These are phyloP conservation scores for Tragelaphus strepsiceros DNA, from an alignment of 2,113 vertebrate species.

Conservation along the genomic window DNA sequence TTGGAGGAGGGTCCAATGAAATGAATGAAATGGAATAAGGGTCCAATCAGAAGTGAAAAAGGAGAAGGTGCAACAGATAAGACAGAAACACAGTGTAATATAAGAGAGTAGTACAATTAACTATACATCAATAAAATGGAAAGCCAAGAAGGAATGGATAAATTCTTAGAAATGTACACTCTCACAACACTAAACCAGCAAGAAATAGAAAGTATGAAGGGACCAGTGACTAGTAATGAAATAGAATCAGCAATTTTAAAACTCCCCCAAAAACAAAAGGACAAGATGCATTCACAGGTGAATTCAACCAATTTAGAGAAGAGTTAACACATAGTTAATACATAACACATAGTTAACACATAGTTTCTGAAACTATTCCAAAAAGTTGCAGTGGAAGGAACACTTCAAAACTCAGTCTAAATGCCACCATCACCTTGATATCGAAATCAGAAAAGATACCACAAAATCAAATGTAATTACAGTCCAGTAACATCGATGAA, in stretches of 20 bases:
- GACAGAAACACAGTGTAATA: neutral
- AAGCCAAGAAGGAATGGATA: neutral
- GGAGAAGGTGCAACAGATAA: neutral
- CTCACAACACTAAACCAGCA: neutral
- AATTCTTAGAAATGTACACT: neutral
- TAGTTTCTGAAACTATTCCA: neutral
- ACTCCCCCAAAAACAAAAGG: neutral
- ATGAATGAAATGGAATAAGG: no score
- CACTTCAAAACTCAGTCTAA: neutral
- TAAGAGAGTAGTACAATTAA: neutral
- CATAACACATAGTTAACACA: neutral
- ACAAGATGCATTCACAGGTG: neutral
- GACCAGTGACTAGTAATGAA: neutral
- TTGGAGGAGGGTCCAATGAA: neutral
- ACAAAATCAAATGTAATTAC: neutral
- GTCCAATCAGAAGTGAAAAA: neutral
- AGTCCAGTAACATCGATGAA: neutral
- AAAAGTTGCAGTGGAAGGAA: neutral
- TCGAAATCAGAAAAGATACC: neutral
- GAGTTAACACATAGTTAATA: neutral
- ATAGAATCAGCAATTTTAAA: neutral
- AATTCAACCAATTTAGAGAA: neutral
- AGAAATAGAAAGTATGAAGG: neutral
- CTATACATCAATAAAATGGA: neutral
- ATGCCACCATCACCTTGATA: neutral